Conservation (phyloP, 2,113 vertebrate species). For the Platanista minor region DNA sequence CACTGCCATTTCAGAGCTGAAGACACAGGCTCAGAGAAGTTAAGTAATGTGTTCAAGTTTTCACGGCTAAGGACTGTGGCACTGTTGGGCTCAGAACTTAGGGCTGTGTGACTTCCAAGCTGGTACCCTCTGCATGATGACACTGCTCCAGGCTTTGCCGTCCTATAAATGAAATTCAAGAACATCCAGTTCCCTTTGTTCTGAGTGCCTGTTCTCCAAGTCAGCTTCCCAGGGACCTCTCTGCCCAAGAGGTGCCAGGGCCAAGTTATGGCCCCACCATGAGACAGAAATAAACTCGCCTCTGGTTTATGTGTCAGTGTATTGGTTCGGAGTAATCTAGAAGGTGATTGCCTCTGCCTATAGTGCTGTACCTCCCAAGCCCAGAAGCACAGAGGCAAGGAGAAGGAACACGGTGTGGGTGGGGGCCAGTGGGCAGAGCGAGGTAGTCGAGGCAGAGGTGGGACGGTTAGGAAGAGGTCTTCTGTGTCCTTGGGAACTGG, state of each 20-base stretch:
- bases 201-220: background rate
- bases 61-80: background rate
- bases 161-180: background rate
- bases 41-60: background rate
- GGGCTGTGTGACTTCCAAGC: background rate
- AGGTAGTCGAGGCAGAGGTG: background rate
- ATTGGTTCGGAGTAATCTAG: background rate
- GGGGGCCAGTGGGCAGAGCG: background rate
- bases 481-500: background rate
- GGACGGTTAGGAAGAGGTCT: background rate
- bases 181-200: background rate
- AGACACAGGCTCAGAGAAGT: background rate
- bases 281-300: background rate
- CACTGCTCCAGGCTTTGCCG: background rate
- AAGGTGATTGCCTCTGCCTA: background rate
- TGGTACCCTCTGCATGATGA: background rate
- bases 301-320: background rate
- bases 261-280: background rate
- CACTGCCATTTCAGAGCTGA: background rate
- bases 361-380: background rate
- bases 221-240: background rate
- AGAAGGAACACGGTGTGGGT: background rate
- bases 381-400: background rate
- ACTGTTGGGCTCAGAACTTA: background rate
- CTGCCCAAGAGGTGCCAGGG: background rate